Conservation (phyloP, 2,888 invertebrate species). For the Lottia gigantea region DNA sequence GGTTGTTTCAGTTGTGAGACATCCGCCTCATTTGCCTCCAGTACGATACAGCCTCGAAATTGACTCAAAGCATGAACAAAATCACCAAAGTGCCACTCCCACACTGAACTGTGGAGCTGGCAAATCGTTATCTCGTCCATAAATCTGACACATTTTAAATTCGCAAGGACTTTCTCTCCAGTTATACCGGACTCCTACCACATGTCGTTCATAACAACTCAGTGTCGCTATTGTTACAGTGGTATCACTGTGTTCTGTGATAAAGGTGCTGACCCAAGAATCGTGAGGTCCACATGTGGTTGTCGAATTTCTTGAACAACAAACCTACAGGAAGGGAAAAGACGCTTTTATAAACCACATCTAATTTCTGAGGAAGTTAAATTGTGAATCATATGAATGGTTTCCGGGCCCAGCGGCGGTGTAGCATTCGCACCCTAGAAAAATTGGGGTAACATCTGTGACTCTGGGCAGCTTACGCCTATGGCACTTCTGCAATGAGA, state of each 20-base stretch:
- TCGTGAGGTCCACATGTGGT: not conserved
- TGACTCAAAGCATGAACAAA: no score
- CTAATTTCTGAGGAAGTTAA: no score
- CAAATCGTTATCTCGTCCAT: slow-evolving; percentile 33
- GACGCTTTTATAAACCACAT: no score
- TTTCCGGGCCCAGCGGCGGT: no score
- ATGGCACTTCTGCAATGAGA: no score
- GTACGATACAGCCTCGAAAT: no score
- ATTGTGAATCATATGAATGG: no score
- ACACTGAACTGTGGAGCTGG: slow-evolving; percentile 38
- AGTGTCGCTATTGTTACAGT: slow-evolving; percentile 19
- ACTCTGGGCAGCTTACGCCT: no score
- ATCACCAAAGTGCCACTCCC: not conserved
- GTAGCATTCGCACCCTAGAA: no score
- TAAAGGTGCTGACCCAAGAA: slow-evolving; percentile 18
- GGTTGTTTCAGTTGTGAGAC: no score
- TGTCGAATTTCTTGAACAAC: slow-evolving; percentile 9
- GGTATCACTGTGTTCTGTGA: slow-evolving; percentile 14
- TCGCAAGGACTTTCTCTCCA: slow-evolving; percentile 44
- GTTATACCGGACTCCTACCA: slow-evolving; percentile 40
- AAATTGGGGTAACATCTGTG: no score
- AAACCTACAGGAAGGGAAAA: slow-evolving; percentile 10
- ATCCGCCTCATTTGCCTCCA: no score
- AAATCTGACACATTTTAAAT: slow-evolving; percentile 37
- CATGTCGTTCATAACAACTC: slow-evolving; percentile 16